Evolutionary conservation across 2,113 vertebrate genomes (phyloP), one percentile per base, ranked within the genome.

Genomic region (Ranitomeya imitator): DNA sequence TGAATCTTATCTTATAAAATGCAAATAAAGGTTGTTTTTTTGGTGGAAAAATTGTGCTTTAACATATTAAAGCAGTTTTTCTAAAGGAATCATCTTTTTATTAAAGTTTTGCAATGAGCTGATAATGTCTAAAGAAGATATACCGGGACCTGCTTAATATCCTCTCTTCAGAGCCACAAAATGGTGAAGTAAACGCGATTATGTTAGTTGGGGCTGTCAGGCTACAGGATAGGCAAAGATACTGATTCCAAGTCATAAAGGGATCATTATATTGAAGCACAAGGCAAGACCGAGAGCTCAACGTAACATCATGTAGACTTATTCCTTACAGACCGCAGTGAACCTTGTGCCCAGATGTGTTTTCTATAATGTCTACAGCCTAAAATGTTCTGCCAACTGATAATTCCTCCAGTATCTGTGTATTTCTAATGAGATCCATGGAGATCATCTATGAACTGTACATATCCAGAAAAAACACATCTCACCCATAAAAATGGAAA

Each of bases 351-450:
- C 57, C 52, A 55, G 76, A 79, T 51, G n/a, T 2, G 10, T 52
- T 67, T 52, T 31, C 16, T 45, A 65, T 60, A 83, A 65, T 60
- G 19, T 86, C 19, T 51, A 16, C 57, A 60, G 57, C n/a, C 4
- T 16, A 5, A 11, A 57, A 26, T 52, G 71, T 59, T 78, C 57
- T 63, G 73, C 57, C 69, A 37, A 37, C 78, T 61, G 59, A 55
- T 86, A 86, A 78, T 61, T 86, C 57, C 73, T 59, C 26, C 18
- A 61, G 73, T 60, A 21, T 60, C 45, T n/a, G 57, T 51, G 18
- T 57, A 86, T 86, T 86, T 21, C 57, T 85, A 85, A 85, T 86
- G 26, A 86, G 85, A 77, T 86, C 85, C 85, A 77, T 59, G 7
- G 85, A 86, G 85, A 86, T 60, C 55, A 78, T 78, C 57, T 52